These are phyloP conservation scores for Carabus problematicus DNA, from an alignment of 2,888 invertebrate genomes.

Conservation along the genomic window DNA sequence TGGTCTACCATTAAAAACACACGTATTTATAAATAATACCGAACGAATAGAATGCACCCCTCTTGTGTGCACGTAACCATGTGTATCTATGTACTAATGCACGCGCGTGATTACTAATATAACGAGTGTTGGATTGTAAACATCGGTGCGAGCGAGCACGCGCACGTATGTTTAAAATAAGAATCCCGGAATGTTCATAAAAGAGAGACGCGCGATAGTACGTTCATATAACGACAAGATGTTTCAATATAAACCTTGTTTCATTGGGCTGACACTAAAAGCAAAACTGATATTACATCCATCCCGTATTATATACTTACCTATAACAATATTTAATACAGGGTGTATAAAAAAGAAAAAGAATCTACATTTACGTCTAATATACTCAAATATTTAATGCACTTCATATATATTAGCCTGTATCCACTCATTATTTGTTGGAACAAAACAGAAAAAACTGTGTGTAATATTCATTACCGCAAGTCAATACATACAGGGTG, in stretches of 20 bases:
- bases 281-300: slow-evolving; percentile 9
- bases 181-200: slow-evolving; percentile 38
- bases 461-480: no score
- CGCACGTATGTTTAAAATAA: slow-evolving; percentile 30
- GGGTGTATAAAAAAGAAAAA: no score
- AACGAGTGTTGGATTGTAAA: slow-evolving; percentile 31
- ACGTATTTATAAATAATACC: slow-evolving; percentile 13
- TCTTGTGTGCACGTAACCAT: slow-evolving; percentile 20
- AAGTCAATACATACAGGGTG: no score
- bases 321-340: not conserved
- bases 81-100: slow-evolving; percentile 36
- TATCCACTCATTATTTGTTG: no score
- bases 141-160: slow-evolving; percentile 6
- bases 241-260: slow-evolving; percentile 20
- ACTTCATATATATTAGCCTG: no score
- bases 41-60: slow-evolving; percentile 29
- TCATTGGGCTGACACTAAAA: not conserved
- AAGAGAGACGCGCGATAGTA: not conserved
- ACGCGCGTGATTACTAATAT: slow-evolving; percentile 35
- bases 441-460: no score
- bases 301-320: not conserved
- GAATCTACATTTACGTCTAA: no score
- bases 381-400: no score
- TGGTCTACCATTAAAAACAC: no score
- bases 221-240: slow-evolving; percentile 1